A percentile compares a stretch with the other conserved stretches of the same genome.
Conservation (phyloP, 2,888 invertebrate species). For the Trissolcus brochymenae region DNA sequence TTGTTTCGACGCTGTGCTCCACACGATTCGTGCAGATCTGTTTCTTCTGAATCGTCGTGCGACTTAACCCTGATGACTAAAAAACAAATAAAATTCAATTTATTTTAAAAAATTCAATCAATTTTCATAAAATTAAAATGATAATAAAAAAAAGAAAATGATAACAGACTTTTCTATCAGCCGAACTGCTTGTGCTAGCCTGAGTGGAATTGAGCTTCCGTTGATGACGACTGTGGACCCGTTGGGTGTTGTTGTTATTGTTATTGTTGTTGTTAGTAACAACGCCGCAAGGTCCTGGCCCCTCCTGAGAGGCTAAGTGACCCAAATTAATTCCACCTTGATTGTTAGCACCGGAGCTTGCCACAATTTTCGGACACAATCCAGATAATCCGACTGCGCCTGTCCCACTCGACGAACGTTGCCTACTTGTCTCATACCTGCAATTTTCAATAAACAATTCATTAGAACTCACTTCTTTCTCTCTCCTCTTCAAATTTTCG, state of each 20-base stretch:
- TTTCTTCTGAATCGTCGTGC: constrained; percentile 67
- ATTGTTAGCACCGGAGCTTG: constrained; percentile 68
- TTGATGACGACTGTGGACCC: constrained; percentile 70
- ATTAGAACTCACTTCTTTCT: neutral
- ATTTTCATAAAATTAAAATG: too few relatives aligned
- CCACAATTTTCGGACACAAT: constrained; percentile 73
- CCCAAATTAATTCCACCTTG: constrained; percentile 72
- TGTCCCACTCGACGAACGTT: constrained; percentile 73
- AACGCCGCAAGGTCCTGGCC: constrained; percentile 65
- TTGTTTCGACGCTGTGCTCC: constrained; percentile 65
- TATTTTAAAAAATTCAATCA: neutral
- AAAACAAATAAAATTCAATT: constrained; percentile 27
- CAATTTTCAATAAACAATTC: constrained; percentile 53
- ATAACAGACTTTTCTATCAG: constrained; percentile 67
- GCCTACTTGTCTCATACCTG: constrained; percentile 76
- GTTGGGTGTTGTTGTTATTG: constrained; percentile 61
- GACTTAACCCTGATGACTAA: constrained; percentile 62
- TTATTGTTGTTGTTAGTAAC: constrained; percentile 62
- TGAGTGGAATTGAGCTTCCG: constrained; percentile 72
- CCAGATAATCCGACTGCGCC: constrained; percentile 71
- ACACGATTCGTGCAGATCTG: constrained; percentile 65
- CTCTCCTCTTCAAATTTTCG: too few relatives aligned
- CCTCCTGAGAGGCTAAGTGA: constrained; percentile 74
- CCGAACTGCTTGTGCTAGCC: constrained; percentile 63
- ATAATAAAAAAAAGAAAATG: too few relatives aligned